Base-by-base conservation (phyloP, 2,113 vertebrate species). In the Pan paniscus region DNA sequence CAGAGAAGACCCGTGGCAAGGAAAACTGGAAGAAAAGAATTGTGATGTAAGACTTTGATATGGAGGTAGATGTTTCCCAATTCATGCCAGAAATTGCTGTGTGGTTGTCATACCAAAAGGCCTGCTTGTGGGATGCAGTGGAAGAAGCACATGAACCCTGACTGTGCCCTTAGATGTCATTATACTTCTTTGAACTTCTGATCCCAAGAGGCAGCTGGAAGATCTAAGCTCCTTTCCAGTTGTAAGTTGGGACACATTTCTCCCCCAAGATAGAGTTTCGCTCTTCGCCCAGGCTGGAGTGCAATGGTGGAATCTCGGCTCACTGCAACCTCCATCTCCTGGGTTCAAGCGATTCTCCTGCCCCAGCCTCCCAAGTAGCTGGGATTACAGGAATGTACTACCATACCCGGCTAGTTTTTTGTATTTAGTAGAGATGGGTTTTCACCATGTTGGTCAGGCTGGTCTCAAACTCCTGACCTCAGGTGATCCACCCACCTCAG, bases 21-120 rank as follows among this genome's bases (percentile, higher is more conserved):
- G 94, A 97, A 96, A 98, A 97, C 99, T 99, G 92, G 18, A 98
- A 98, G 18, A 92, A 8, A 32, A 18, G 5, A 61, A 73, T 38
- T 35, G 12, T 8, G 14, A 35, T 5, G 5, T 91, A 8, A 98
- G 75, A 27, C 27, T 85, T 75, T 83, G 64, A 85, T n/a, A 87
- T 61, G 75, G 40, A 91, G 14, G 55, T 75, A 17, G 67, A 73
- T 55, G 35, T 50, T 75, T 92, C 93, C 90, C 32, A 90, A 80
- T 23, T 72, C 64, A 38, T 10, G 3, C 8, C 40, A 38, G 18
- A 9, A 84, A 13, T 27, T 85, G 30, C 57, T 48, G 2, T n/a
- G 38, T 22, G 12, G 3, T 87, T 85, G 64, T 38, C 68, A 46
- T 1, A 32, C 17, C 50, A 27, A 67, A 25, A 91, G 32, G 50